Evolutionary conservation across 2,888 invertebrate genomes (phyloP).

Genomic region (Graphium colonna): DNA sequence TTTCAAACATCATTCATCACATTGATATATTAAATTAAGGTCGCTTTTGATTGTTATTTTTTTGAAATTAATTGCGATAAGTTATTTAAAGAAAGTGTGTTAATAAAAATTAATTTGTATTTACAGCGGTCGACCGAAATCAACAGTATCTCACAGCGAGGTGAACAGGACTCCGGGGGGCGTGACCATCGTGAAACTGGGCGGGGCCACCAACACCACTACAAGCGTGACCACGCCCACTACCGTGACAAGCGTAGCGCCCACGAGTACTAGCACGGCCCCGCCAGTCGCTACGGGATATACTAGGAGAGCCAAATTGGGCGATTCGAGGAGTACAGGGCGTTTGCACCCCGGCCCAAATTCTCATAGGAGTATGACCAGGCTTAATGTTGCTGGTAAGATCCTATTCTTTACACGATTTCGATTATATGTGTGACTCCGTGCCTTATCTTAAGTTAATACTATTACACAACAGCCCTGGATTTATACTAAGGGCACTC

Average conservation of each 20-base stretch:
- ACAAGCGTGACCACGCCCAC: conserved; percentile 4
- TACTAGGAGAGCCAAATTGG: conserved; percentile 82
- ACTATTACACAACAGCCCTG: too few species aligned
- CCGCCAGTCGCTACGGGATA: conserved; percentile 49
- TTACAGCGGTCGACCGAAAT: conserved; percentile 55
- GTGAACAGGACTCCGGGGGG: conserved; percentile 87
- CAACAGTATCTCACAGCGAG: conserved; percentile 68
- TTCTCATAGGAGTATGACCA: conserved; percentile 88
- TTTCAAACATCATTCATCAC: too few species aligned
- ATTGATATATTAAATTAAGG: too few species aligned
- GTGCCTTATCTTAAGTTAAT: too few species aligned
- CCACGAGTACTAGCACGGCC: conserved; percentile 14
- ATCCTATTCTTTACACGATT: too few species aligned
- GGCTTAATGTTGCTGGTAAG: conserved; percentile 85
- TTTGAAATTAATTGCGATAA: too few species aligned
- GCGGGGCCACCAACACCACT: conserved; percentile 46
- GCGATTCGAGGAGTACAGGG: conserved; percentile 88
- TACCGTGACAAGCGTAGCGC: conserved; percentile 25
- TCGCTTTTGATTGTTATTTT: too few species aligned
- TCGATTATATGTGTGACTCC: too few species aligned
- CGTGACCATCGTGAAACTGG: conserved; percentile 89
- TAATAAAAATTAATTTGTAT: too few species aligned
- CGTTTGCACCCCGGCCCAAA: conserved; percentile 85
- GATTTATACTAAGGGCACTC: too few species aligned
- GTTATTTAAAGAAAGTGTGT: too few species aligned